Base-by-base conservation (phyloP, 2,797 vertebrate species). In the Orestias chungarensis region DNA sequence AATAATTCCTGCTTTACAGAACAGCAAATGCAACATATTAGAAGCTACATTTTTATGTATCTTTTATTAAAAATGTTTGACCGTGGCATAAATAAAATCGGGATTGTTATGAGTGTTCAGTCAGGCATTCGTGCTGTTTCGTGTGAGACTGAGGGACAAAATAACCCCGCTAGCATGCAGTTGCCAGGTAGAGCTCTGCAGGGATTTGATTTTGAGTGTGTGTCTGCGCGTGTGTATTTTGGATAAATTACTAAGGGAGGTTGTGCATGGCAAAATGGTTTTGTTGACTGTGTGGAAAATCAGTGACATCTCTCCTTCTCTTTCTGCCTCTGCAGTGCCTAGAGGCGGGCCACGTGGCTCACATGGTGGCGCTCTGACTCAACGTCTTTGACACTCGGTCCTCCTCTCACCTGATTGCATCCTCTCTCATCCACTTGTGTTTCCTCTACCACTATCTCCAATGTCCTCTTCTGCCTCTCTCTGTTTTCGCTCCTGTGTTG, bases 361-460 rank as follows among this genome's bases (percentile, higher is more conserved):
- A 93, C 92, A 84, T 90, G 92, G 93, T 89, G 93, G 93, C 85
- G 87, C 93, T 92, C 81, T 89, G 74, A 84, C 86, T 88, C 93
- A 92, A 88, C 73, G 12, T 73, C 64, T 40, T 57, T 78, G 82
- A 85, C 87, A 70, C 82, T 76, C 74, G 82, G 64, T 80, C 78
- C 69, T 78, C 66, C 78, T 84, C 79, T 91, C 90, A 91, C 90
- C 89, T 88, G 81, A 84, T 83, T 79, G 68, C 68, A 75, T 80
- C 76, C 77, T 70, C 70, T 82, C 71, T 25, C 23, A 35, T 31
- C 68, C 70, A 72, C 84, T 82, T 76, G 65, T 73, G 71, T 72
- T 74, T 54, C 75, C 84, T 84, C 77, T 72, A 71, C 79, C 73
- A 42, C 71, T 67, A 27, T 80, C 84, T 80, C 78, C 80, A 76